Conservation (phyloP, 1,140 invertebrate genomes). For the Leucophenga varia region DNA sequence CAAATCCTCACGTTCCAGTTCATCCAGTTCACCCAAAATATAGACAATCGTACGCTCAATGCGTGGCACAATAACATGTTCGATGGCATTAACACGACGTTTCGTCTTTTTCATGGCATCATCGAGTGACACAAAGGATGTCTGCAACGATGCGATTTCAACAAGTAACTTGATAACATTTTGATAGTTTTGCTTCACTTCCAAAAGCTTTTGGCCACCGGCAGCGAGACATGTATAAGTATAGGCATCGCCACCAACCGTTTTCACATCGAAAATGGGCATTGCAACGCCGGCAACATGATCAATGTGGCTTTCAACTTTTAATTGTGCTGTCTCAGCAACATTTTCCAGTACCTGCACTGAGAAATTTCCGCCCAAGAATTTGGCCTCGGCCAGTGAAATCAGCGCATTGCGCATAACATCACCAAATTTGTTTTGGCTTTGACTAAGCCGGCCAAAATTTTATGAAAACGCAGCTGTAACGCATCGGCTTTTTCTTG, state of each 20-base stretch:
- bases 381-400: constrained; percentile 96
- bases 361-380: constrained; percentile 95
- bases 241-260: constrained; percentile 88
- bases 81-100: constrained; percentile 97
- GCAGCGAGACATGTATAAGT: constrained; percentile 88
- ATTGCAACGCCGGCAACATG: constrained; percentile 97
- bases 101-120: constrained; percentile 96
- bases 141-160: constrained; percentile 90
- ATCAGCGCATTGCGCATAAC: constrained; percentile 99
- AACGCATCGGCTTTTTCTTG: constrained; percentile 98
- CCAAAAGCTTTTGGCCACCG: constrained; percentile 89
- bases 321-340: constrained; percentile 95
- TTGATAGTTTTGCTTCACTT: constrained; percentile 92
- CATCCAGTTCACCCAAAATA: constrained; percentile 96
- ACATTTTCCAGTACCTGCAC: constrained; percentile 97
- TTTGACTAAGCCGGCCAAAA: constrained; percentile 97
- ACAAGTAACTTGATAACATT: constrained; percentile 87
- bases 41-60: constrained; percentile 94
- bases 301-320: constrained; percentile 95
- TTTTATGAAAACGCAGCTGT: constrained; percentile 93
- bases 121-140: constrained; percentile 92
- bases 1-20: constrained; percentile 98
- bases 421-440: constrained; percentile 97
- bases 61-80: constrained; percentile 97
- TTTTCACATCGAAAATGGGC: constrained; percentile 92